Conservation (phyloP, 23 tunicate genomes). For the Oikopleura dioica region DNA sequence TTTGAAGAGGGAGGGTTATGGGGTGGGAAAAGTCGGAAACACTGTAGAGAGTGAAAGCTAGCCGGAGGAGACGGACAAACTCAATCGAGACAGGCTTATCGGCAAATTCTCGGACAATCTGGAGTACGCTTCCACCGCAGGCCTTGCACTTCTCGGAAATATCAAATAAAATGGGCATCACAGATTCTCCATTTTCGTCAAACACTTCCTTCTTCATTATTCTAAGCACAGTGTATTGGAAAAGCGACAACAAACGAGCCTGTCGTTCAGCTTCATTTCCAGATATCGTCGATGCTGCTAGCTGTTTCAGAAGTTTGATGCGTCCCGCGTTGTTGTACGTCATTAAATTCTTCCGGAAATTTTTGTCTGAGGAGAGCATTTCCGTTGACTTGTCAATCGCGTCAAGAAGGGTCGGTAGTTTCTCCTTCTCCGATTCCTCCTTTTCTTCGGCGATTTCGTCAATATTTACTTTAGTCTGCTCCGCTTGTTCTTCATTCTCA, state of each 20-base stretch:
- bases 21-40: neutral
- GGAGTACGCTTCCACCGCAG: neutral
- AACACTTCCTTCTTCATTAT: neutral
- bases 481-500: neutral
- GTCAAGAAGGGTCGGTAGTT: neutral
- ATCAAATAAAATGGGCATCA: neutral
- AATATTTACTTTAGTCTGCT: neutral
- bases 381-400: neutral
- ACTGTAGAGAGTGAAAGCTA: neutral
- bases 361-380: neutral
- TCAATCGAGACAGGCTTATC: slow-evolving; percentile 7
- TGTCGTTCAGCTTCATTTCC: neutral
- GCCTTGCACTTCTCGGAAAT: neutral
- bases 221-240: neutral
- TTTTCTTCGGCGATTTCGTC: neutral
- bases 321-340: neutral
- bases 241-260: neutral
- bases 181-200: neutral
- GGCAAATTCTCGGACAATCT: neutral
- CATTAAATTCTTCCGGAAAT: neutral
- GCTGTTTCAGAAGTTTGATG: neutral
- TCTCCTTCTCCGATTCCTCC: neutral
- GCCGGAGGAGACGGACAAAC: neutral
- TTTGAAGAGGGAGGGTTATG: neutral
- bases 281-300: neutral